A percentile compares a stretch with the other conserved stretches of the same genome.
Conservation (phyloP, 2,888 invertebrate species). For the Amiota minor region DNA sequence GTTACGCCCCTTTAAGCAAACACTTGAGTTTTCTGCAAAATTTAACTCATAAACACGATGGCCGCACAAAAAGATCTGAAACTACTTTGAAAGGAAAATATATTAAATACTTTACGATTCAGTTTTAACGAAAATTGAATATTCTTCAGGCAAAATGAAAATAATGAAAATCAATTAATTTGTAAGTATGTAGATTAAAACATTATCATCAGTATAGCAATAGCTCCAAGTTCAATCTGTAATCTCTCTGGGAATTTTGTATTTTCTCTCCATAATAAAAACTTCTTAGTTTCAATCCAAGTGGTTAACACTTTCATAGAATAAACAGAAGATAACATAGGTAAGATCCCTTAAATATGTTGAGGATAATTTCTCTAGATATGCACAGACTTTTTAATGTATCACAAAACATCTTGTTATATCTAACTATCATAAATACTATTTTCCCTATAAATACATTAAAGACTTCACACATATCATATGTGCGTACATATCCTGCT, state of each 20-base stretch:
- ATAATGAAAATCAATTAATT: neutral
- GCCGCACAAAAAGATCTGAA: neutral
- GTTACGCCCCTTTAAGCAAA: neutral
- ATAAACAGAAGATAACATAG: too few relatives aligned
- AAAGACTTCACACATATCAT: neutral
- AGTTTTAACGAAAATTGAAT: too few relatives aligned
- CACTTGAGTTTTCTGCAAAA: slow-evolving; percentile 14
- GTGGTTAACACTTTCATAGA: too few relatives aligned
- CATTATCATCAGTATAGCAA: too few relatives aligned
- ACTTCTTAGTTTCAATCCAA: too few relatives aligned
- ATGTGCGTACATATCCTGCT: slow-evolving; percentile 12
- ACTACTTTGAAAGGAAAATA: too few relatives aligned
- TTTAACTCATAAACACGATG: slow-evolving; percentile 8
- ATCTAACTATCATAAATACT: neutral
- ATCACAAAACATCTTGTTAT: slow-evolving; percentile 1
- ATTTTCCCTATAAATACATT: too few relatives aligned
- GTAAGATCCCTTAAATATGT: neutral
- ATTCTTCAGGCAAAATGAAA: neutral
- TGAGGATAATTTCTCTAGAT: neutral
- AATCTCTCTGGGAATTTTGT: too few relatives aligned
- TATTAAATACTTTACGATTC: too few relatives aligned
- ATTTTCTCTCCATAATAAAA: too few relatives aligned
- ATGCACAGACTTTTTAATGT: neutral
- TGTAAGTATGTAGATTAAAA: neutral
- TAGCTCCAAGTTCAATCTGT: too few relatives aligned